Percentiles rank a stretch among this genome's conserved stretches.
These are phyloP conservation scores for Hirundichthys speculiger DNA, from an alignment of 2,113 vertebrate species.

Conservation along the genomic window DNA sequence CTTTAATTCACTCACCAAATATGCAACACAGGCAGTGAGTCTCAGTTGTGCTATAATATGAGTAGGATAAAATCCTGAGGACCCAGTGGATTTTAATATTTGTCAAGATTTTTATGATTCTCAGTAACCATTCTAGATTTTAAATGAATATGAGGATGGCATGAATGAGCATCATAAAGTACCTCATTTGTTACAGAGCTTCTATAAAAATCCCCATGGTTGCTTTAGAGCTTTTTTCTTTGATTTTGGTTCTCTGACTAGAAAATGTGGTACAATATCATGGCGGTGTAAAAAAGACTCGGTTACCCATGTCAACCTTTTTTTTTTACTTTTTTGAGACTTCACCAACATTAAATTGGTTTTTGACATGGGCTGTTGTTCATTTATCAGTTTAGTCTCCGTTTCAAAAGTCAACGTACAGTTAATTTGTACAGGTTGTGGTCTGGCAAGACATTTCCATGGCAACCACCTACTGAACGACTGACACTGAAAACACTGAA, in stretches of 20 bases:
- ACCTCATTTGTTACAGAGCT: too few species aligned
- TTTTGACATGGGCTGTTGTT: too few species aligned
- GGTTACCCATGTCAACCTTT: too few species aligned
- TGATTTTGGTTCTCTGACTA: too few species aligned
- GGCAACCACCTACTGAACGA: constrained; percentile 54
- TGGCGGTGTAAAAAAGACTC: too few species aligned
- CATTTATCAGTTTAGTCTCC: neutral
- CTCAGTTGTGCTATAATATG: neutral
- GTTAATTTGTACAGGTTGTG: constrained; percentile 56
- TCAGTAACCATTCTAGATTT: constrained; percentile 41
- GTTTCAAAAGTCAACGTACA: constrained; percentile 51
- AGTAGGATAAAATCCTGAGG: constrained; percentile 1
- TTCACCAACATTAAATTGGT: too few species aligned
- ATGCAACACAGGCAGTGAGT: neutral
- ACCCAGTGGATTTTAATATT: constrained; percentile 2
- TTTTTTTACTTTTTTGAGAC: too few species aligned
- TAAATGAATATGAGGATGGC: constrained; percentile 44
- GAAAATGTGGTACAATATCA: too few species aligned
- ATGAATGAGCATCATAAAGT: constrained; percentile 60
- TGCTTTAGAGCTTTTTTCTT: too few species aligned
- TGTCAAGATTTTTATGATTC: constrained; percentile 10
- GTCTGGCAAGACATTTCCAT: constrained; percentile 71
- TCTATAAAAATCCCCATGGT: too few species aligned
- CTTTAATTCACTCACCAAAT: constrained; percentile 3
- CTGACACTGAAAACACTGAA: neutral